Conservation (phyloP, 1,140 invertebrate species). For the Tetragonula clypearis region DNA sequence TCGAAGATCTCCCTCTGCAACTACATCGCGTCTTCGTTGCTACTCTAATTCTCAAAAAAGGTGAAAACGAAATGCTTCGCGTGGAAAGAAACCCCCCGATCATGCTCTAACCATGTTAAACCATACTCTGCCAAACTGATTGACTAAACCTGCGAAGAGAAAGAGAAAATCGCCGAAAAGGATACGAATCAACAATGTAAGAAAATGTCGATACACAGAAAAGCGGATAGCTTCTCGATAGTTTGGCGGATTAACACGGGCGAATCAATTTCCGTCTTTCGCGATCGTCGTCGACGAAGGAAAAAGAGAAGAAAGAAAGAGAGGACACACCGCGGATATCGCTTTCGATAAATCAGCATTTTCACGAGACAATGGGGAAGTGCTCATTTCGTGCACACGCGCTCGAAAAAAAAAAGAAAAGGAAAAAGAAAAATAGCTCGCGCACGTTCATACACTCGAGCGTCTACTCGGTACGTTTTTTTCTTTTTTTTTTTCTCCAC, state of each 20-base stretch:
- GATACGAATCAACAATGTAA: not conserved
- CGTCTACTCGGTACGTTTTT: not conserved
- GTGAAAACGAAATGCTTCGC: too few species aligned
- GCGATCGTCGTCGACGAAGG: too few species aligned
- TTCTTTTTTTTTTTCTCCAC: not conserved
- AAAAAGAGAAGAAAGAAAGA: too few species aligned
- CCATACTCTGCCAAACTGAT: too few species aligned
- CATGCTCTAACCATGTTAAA: too few species aligned
- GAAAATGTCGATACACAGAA: not conserved
- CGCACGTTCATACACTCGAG: not conserved
- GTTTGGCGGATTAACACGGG: not conserved
- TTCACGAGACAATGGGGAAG: constrained; percentile 17
- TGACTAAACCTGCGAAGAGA: too few species aligned
- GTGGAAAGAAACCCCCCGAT: too few species aligned
- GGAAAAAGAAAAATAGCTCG: not conserved
- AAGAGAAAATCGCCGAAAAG: too few species aligned
- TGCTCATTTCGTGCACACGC: not conserved
- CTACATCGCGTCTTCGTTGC: too few species aligned
- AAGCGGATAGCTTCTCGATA: too few species aligned
- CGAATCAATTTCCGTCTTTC: not conserved
- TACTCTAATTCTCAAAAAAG: too few species aligned
- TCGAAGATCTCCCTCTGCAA: too few species aligned
- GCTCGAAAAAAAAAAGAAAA: not conserved
- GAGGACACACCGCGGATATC: not conserved
- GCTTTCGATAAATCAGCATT: constrained; percentile 18